Evolutionary conservation across 2,113 vertebrate genomes (phyloP).

Genomic region (Apodemus speciosus): DNA sequence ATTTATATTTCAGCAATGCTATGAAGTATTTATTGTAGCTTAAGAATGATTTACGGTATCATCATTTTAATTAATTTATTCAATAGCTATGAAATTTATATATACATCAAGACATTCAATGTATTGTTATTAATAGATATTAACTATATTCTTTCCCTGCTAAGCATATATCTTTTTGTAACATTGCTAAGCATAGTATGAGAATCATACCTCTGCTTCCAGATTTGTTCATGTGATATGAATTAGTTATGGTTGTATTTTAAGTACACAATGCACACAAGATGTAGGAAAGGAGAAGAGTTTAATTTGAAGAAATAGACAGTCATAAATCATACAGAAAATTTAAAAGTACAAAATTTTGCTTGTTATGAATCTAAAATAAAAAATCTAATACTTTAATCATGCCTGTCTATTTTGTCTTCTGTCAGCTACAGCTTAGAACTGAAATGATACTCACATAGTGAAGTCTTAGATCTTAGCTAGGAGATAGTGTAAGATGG

Average conservation of each 20-base stretch:
- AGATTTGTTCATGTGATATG: not conserved
- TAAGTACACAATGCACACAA: not conserved
- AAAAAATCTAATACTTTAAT: not conserved
- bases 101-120: not conserved
- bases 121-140: not conserved
- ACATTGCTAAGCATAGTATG: not conserved
- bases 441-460: not conserved
- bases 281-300: not conserved
- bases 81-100: not conserved
- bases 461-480: no score
- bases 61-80: not conserved
- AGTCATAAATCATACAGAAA: not conserved
- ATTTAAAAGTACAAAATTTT: not conserved
- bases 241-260: not conserved
- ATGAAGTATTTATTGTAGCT: not conserved
- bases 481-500: no score
- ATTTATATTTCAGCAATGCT: not conserved
- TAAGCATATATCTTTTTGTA: not conserved
- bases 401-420: not conserved
- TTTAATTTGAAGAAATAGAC: not conserved
- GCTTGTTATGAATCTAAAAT: not conserved
- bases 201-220: not conserved
- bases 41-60: not conserved
- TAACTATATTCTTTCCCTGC: not conserved
- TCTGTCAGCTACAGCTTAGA: not conserved